Conservation (phyloP, 2,888 invertebrate genomes). For the Operophtera brumata region DNA sequence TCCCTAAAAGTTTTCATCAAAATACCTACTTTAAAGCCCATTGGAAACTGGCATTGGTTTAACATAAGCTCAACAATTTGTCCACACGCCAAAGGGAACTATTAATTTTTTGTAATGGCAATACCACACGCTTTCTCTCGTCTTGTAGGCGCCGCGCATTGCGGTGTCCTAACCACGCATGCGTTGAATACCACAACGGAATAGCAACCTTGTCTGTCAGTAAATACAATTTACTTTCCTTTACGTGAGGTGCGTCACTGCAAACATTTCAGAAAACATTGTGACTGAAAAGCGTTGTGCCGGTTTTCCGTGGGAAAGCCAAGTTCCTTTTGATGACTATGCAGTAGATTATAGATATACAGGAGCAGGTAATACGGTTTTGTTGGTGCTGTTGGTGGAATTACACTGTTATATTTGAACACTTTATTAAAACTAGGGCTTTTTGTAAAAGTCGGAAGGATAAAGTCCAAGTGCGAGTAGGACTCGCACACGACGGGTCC, state of each 20-base stretch:
- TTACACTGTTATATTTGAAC: no score
- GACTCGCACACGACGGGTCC: no score
- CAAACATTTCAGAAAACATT: conserved; percentile 28
- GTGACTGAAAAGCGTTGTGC: conserved; percentile 24
- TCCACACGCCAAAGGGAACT: conserved; percentile 40
- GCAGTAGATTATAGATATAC: conserved; percentile 1
- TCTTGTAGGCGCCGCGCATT: conserved; percentile 77
- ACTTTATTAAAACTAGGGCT: no score
- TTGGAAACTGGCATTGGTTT: background rate
- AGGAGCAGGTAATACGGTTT: background rate
- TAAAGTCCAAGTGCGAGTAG: no score
- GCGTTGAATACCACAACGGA: conserved; percentile 50
- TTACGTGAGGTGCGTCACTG: conserved; percentile 17
- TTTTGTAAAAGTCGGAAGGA: no score
- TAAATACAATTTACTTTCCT: conserved; percentile 20
- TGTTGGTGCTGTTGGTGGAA: background rate
- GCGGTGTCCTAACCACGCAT: conserved; percentile 74
- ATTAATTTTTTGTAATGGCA: conserved; percentile 64
- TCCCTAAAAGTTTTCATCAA: background rate
- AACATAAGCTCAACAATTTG: conserved; percentile 45
- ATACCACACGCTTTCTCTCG: conserved; percentile 68
- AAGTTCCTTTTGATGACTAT: background rate
- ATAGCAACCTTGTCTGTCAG: conserved; percentile 15
- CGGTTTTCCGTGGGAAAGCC: conserved; percentile 9
- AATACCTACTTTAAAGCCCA: background rate